phyloP scores from a whole-genome alignment of 2,113 vertebrate species.

The Corydoras maculifer region DNA sequence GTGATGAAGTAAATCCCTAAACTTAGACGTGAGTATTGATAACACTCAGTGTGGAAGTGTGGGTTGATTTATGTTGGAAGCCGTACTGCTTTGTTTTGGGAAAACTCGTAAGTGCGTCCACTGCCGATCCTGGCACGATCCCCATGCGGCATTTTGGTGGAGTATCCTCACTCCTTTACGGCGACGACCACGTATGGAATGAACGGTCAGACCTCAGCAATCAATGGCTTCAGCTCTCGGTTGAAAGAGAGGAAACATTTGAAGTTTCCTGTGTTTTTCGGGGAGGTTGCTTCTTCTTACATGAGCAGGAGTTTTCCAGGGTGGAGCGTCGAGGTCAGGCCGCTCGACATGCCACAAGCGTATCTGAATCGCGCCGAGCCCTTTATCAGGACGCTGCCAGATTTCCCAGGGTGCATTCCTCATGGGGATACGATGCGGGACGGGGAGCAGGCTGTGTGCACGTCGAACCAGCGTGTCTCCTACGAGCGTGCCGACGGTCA shows the following conservation, averaged over 20 bases:
- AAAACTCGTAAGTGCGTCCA: too few species aligned
- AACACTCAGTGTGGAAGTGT: too few species aligned
- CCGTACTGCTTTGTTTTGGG: too few species aligned
- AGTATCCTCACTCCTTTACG: too few species aligned
- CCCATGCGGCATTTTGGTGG: too few species aligned
- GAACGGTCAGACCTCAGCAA: constrained; percentile 9
- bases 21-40: too few species aligned
- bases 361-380: not conserved
- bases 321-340: constrained; percentile 4
- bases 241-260: constrained; percentile 50
- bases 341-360: not conserved
- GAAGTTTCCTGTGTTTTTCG: constrained; percentile 53
- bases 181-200: not conserved
- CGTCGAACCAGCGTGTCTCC: not conserved
- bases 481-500: too few species aligned
- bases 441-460: not conserved
- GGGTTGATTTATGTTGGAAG: too few species aligned
- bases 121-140: too few species aligned
- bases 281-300: constrained; percentile 9
- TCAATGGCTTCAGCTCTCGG: constrained; percentile 2
- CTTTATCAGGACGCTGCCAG: not conserved
- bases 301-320: constrained; percentile 28
- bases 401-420: not conserved
- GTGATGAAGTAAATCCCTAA: too few species aligned
- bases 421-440: not conserved